Conservation (phyloP, 2,113 vertebrate genomes). For the Hyperopisus bebe region DNA sequence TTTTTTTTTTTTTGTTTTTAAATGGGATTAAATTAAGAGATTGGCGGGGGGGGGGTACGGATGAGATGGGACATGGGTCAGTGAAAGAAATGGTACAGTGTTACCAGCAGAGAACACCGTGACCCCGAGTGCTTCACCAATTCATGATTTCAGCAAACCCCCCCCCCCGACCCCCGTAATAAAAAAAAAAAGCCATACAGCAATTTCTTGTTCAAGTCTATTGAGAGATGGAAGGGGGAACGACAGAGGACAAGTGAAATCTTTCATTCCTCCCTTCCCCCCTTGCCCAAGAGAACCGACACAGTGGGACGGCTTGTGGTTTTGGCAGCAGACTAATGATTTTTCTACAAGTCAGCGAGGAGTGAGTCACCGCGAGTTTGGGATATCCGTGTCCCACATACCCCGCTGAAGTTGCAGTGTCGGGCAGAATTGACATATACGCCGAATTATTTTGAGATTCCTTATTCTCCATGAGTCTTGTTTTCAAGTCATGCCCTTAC, state of each 20-base stretch:
- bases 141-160: constrained; percentile 29
- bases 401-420: not conserved
- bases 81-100: constrained; percentile 14
- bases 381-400: not conserved
- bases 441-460: not conserved
- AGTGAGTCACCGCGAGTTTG: constrained; percentile 21
- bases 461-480: not conserved
- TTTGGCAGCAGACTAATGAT: constrained; percentile 22
- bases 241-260: constrained; percentile 29
- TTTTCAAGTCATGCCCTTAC: not conserved
- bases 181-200: not conserved
- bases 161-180: not conserved
- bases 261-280: constrained; percentile 21
- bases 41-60: not conserved
- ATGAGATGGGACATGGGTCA: not conserved
- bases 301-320: constrained; percentile 17
- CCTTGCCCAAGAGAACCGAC: constrained; percentile 8
- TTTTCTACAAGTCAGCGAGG: constrained; percentile 22
- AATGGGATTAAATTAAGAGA: not conserved
- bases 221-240: constrained; percentile 20
- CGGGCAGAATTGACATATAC: not conserved
- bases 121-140: not conserved
- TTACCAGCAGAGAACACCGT: constrained; percentile 19
- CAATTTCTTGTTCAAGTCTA: constrained; percentile 23
- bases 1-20: not conserved